phyloP scores from a whole-genome alignment of 2,888 invertebrate genomes.

The Meta bourneti region DNA sequence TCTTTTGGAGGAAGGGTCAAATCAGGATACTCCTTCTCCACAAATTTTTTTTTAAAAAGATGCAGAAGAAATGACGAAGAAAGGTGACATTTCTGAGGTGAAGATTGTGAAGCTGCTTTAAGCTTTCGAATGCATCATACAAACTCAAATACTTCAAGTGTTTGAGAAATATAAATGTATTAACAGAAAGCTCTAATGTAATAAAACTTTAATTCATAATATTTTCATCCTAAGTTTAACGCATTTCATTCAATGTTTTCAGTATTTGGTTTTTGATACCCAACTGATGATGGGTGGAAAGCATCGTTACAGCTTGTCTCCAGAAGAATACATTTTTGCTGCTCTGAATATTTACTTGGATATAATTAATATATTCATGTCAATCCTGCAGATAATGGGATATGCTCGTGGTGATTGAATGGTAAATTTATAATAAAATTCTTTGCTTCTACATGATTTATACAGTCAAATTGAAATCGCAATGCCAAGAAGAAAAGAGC shows the following conservation, averaged over 20 bases:
- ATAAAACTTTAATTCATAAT: not conserved
- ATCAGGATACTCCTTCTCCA: too few relatives aligned
- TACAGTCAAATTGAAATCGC: not conserved
- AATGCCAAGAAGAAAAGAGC: not conserved
- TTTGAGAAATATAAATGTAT: too few relatives aligned
- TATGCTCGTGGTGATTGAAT: conserved; percentile 46
- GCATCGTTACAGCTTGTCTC: conserved; percentile 93
- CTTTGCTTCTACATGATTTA: not conserved
- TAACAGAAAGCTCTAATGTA: not conserved
- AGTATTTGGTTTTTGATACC: conserved; percentile 93
- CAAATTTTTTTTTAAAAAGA: too few relatives aligned
- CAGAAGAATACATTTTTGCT: conserved; percentile 96
- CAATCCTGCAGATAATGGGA: conserved; percentile 90
- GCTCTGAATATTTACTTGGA: conserved; percentile 94
- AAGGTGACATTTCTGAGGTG: too few relatives aligned
- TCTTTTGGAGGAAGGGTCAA: too few relatives aligned
- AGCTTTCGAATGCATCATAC: too few relatives aligned
- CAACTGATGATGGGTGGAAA: conserved; percentile 95
- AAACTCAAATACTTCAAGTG: too few relatives aligned
- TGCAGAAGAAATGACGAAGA: too few relatives aligned
- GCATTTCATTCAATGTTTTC: conserved; percentile 43
- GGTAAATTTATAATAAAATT: conserved; percentile 14
- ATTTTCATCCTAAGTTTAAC: not conserved
- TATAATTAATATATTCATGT: conserved; percentile 93
- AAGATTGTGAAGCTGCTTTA: too few relatives aligned